These are phyloP conservation scores for Sialia sialis DNA, from an alignment of 2,113 vertebrate genomes.

Conservation along the genomic window DNA sequence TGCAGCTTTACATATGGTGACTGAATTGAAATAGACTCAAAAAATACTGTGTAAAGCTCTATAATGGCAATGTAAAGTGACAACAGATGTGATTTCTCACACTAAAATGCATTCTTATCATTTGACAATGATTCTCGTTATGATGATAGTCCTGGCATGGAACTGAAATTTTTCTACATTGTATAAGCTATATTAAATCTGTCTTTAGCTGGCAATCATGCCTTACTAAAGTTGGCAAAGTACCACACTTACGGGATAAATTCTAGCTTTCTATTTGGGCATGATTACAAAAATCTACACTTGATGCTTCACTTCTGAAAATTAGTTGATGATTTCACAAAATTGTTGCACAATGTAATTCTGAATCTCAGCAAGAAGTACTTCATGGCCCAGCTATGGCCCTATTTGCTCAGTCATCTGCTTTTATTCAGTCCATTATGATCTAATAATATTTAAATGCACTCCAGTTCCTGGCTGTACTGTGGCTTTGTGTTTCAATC, in stretches of 20 bases:
- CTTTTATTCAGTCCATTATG: not conserved
- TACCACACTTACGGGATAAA: not conserved
- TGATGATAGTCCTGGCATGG: slow-evolving; percentile 23
- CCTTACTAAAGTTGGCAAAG: slow-evolving; percentile 18
- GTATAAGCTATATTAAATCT: slow-evolving; percentile 26
- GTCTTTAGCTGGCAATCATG: slow-evolving; percentile 16
- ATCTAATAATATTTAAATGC: not conserved
- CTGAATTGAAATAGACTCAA: not conserved
- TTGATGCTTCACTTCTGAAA: slow-evolving; percentile 25
- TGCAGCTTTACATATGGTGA: not conserved
- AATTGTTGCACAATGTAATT: not conserved
- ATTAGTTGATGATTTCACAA: slow-evolving; percentile 1
- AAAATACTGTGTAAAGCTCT: not conserved
- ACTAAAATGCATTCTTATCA: slow-evolving; percentile 27
- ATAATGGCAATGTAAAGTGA: not conserved
- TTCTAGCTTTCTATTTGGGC: slow-evolving; percentile 12
- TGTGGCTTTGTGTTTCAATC: not conserved
- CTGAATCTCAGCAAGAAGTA: not conserved
- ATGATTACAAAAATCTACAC: slow-evolving; percentile 30
- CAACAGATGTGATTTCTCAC: slow-evolving; percentile 51
- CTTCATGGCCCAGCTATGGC: not conserved
- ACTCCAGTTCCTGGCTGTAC: not conserved
- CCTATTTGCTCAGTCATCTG: not conserved
- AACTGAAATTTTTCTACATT: slow-evolving; percentile 27
- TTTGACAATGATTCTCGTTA: slow-evolving; percentile 43